A percentile compares a stretch with the other conserved stretches of the same genome.
Conservation (phyloP, 2,113 vertebrate species). For the Laterallus jamaicensis region DNA sequence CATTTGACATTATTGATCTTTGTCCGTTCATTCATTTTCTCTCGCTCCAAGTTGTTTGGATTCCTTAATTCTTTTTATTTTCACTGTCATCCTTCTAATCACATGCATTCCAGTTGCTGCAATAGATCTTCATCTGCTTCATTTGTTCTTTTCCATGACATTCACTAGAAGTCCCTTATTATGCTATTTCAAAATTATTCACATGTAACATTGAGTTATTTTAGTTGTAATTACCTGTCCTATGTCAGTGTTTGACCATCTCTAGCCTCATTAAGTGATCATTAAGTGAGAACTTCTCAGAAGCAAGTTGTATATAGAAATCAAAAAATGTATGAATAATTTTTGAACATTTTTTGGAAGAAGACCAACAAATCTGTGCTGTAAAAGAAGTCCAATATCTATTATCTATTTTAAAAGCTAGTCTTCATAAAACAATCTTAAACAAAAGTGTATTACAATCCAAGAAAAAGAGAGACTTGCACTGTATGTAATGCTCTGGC, state of each 20-base stretch:
- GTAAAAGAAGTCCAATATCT: neutral
- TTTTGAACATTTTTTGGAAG: neutral
- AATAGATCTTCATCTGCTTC: conserved; percentile 12
- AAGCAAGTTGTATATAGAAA: neutral
- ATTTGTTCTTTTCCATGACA: neutral
- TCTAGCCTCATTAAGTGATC: neutral
- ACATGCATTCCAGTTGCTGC: neutral
- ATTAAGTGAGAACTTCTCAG: neutral
- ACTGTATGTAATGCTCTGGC: neutral
- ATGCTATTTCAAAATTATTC: conserved; percentile 22
- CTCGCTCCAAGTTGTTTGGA: conserved; percentile 1
- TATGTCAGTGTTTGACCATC: neutral
- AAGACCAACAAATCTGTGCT: neutral
- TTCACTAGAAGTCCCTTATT: neutral
- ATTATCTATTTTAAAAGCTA: neutral
- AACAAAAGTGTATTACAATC: neutral
- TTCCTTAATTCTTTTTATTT: conserved; percentile 35
- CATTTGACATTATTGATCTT: conserved; percentile 53
- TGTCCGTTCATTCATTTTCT: conserved; percentile 32
- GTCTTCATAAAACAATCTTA: neutral
- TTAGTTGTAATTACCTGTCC: neutral
- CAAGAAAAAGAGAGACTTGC: neutral
- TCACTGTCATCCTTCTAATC: conserved; percentile 34
- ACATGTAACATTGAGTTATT: neutral
- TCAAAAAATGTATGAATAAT: neutral